A percentile compares a stretch with the other conserved stretches of the same genome.
Evolutionary conservation across 2,888 invertebrate genomes (phyloP).

Genomic region (Chymomyza fuscimana): DNA sequence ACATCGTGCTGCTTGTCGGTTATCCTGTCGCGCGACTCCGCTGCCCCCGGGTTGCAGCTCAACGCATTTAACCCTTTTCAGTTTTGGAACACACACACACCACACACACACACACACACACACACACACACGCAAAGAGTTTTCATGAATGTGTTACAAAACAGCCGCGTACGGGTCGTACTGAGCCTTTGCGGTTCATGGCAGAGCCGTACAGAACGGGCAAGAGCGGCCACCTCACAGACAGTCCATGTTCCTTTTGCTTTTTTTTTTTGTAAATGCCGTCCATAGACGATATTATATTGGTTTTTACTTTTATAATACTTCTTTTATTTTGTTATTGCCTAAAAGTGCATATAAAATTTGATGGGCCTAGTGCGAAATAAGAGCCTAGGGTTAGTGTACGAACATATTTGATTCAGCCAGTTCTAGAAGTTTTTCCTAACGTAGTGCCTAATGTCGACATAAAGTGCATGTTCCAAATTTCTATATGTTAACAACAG

Average conservation of each 20-base stretch:
- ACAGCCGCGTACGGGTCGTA: slow-evolving; percentile 42
- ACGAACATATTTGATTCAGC: too few relatives aligned
- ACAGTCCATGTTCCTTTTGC: slow-evolving; percentile 63
- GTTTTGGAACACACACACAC: slow-evolving; percentile 16
- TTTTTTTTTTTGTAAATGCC: slow-evolving; percentile 20
- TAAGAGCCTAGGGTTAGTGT: not conserved
- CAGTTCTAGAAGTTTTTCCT: too few relatives aligned
- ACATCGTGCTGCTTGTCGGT: slow-evolving; percentile 50
- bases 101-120: slow-evolving; percentile 31
- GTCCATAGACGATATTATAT: slow-evolving; percentile 44
- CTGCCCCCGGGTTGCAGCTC: slow-evolving; percentile 1
- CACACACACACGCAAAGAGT: slow-evolving; percentile 22
- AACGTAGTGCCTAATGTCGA: too few relatives aligned
- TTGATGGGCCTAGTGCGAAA: not conserved
- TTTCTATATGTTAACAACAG: too few relatives aligned
- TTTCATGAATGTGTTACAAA: slow-evolving; percentile 61
- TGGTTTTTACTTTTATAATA: slow-evolving; percentile 29
- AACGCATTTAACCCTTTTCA: slow-evolving; percentile 62
- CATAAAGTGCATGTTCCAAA: too few relatives aligned
- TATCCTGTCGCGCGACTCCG: slow-evolving; percentile 51
- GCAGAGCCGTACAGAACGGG: not conserved
- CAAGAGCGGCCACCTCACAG: slow-evolving; percentile 32
- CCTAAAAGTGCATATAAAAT: slow-evolving; percentile 1
- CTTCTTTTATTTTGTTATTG: not conserved
- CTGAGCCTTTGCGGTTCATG: not conserved